Evolutionary conservation across 1,140 invertebrate genomes (phyloP), one percentile per base, ranked within the genome.

Genomic region (Anthonomus grandis): DNA sequence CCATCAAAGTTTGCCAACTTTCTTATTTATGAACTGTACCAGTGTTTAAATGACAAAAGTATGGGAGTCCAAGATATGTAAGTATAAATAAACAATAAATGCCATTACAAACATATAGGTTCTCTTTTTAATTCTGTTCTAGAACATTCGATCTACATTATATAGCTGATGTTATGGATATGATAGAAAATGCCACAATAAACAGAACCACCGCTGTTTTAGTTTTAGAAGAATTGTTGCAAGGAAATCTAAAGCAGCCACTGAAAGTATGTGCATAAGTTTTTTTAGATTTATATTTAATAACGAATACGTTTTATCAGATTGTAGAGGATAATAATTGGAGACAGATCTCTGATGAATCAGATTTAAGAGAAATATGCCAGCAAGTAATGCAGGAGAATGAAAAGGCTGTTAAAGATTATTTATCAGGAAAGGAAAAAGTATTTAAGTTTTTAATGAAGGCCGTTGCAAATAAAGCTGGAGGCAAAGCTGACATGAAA

Each of bases 391-490:
- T 91, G 19, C 62, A 81, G 15, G 78, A 84, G 58, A 86, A 90
- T 76, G 77, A 82, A 18, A 83, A 87, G 70, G 66, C 83, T 36
- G 83, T 88, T 9, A 74, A 76, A 61, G 75, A 82, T 60, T 89
- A 83, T 64, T 83, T 81, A 71, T 73, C 73, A 4, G 87, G 88
- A n/a, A 90, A 89, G 70, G 72, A 62, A 2, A 88, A 87, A 74
- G 78, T 83, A 3, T 80, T 86, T 41, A 81, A 78, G 59, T 79
- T 78, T 39, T 78, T 90, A 34, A 65, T 85, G 22, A 81, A 79
- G n/a, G 69, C 78, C 59, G 73, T 86, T 22, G 76, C 70, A 27
- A 82, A 79, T 52, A 71, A 72, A 52, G 80, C 82, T n/a, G 66
- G 83, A 18, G 74, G 83, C 61, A 79, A 79, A 72, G 80, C 82